Base-by-base conservation (phyloP, 2,888 invertebrate species). In the Catocala nupta region DNA sequence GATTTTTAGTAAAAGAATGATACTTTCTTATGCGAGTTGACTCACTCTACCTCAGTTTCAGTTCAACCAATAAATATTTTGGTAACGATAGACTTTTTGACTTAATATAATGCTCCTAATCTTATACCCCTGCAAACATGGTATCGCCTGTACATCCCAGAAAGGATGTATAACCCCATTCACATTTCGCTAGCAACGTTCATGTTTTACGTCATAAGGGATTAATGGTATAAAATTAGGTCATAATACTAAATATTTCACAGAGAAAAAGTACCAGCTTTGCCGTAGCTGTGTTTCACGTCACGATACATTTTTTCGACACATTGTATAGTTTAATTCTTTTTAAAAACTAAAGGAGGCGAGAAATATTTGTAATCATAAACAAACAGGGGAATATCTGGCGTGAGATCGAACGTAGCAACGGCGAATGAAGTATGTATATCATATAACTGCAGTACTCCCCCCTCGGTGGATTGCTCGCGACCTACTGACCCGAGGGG, bases 401-500 rank as follows among this genome's bases (percentile, higher is more conserved):
- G 79, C 79, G 77, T 77, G 65, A 75, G 70, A 72, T 63, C 70
- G 70, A 65, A 63, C 72, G 65, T 73, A 70, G 77, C 70, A 81
- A 76, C 81, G 75, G 65, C 60, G 55, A 59, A 72, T 75, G 70
- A 73, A 67, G 70, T 57, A 73, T 48, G 51, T 55, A 68, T 66
- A 70, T 70, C 65, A 65, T 69, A 71, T 78, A 77, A 70, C 69
- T 72, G 78, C 75, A 77, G 54, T 57, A 57, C 70, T 69, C 71
- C 71, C 76, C 71, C 60, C 74, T 71, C 68, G 63, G 65, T 71
- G 63, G 55, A 53, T 59, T 80, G 82, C 80, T 82, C 81, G 81
- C 89, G 90, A 90, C 91, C 91, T 76, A 90, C 86, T 92, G 89
- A 90, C 90, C 90, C 78, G 77, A 64, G 36, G 36, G 36, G 36